Conservation (phyloP, 2,113 vertebrate species). For the Plestiodon gilberti region DNA sequence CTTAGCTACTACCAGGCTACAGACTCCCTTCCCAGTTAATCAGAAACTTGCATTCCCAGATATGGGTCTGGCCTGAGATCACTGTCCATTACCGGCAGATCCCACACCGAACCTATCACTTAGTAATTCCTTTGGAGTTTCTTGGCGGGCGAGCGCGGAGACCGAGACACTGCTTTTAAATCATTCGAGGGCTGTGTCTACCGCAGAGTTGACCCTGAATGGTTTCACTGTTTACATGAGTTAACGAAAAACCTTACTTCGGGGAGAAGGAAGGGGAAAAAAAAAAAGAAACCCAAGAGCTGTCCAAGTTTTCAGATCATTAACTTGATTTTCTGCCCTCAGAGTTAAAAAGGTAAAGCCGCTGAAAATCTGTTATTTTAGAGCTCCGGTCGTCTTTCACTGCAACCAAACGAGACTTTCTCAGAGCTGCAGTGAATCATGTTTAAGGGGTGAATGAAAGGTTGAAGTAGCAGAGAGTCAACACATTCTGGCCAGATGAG, state of each 20-base stretch:
- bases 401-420: not conserved
- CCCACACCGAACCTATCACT: fast-evolving
- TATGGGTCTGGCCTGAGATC: too few species aligned
- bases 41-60: too few species aligned
- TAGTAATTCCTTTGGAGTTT: fast-evolving
- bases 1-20: too few species aligned
- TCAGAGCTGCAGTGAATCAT: too few species aligned
- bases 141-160: fast-evolving
- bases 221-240: not conserved
- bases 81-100: fast-evolving
- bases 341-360: not conserved
- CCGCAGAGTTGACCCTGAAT: not conserved
- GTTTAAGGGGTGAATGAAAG: too few species aligned
- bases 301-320: not conserved
- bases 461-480: too few species aligned
- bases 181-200: fast-evolving
- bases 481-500: too few species aligned
- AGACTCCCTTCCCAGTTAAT: too few species aligned
- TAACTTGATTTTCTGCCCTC: fast-evolving
- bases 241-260: slow-evolving; percentile 1
- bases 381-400: not conserved
- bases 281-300: not conserved
- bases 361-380: slow-evolving; percentile 1
- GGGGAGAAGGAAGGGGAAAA: too few species aligned
- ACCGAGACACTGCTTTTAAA: not conserved